Conservation (phyloP, 2,888 invertebrate species). For the Blastobasis adustella region DNA sequence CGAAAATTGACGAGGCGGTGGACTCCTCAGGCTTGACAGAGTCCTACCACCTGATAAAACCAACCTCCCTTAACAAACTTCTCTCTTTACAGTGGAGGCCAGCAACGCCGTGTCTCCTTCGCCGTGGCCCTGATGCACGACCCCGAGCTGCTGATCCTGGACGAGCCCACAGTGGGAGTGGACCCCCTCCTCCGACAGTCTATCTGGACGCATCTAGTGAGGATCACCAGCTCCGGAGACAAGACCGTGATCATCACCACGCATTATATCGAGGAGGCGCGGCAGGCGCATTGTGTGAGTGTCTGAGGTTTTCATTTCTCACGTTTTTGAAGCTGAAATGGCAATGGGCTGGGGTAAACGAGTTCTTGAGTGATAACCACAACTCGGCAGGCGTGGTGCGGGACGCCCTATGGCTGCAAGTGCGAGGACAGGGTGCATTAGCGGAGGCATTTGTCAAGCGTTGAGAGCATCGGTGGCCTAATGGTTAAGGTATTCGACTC, state of each 20-base stretch:
- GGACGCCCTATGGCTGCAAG: too few relatives aligned
- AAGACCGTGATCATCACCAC: conserved; percentile 93
- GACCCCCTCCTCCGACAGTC: conserved; percentile 92
- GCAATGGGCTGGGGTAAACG: too few relatives aligned
- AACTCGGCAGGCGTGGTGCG: too few relatives aligned
- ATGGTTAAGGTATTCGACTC: too few relatives aligned
- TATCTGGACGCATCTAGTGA: conserved; percentile 95
- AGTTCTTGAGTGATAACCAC: too few relatives aligned
- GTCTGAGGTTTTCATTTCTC: not conserved
- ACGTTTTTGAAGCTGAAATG: too few relatives aligned
- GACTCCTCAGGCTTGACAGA: too few relatives aligned
- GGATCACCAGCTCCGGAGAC: conserved; percentile 90
- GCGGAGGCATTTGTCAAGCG: too few relatives aligned
- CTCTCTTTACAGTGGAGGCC: conserved; percentile 82
- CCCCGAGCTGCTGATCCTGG: conserved; percentile 91
- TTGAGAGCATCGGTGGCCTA: too few relatives aligned
- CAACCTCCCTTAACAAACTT: not conserved
- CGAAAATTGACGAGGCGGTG: too few relatives aligned
- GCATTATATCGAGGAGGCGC: conserved; percentile 93
- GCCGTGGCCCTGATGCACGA: conserved; percentile 95
- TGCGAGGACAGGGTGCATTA: too few relatives aligned
- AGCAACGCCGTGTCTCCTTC: conserved; percentile 92
- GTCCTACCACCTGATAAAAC: too few relatives aligned
- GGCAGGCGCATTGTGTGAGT: conserved; percentile 91
- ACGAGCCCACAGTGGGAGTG: conserved; percentile 95